A percentile compares a stretch with the other conserved stretches of the same genome.
Evolutionary conservation across 1,140 invertebrate species (phyloP).

Genomic region (Drosophila grimshawi): DNA sequence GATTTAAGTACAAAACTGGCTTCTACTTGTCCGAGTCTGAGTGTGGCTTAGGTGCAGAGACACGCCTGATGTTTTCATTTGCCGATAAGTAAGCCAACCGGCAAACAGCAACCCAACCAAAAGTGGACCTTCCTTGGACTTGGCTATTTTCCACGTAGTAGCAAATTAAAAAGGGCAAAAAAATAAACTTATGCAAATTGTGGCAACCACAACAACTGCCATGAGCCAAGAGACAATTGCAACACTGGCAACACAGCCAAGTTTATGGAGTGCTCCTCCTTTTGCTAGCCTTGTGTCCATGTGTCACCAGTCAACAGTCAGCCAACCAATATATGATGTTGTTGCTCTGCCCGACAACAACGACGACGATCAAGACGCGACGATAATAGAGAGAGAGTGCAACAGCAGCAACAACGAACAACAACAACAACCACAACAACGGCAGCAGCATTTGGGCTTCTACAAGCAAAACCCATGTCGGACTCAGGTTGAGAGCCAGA

Average conservation of each 20-base stretch:
- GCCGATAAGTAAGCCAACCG: conserved; percentile 50
- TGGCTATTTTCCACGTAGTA: conserved; percentile 43
- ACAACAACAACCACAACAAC: conserved; percentile 10
- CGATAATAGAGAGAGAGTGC: conserved; percentile 67
- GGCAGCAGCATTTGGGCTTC: conserved; percentile 6
- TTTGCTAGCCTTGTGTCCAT: conserved; percentile 62
- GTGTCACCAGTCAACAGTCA: conserved; percentile 71
- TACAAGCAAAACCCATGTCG: conserved; percentile 40
- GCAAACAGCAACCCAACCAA: conserved; percentile 13
- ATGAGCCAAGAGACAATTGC: neutral
- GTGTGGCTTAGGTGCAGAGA: neutral
- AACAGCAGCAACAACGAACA: conserved; percentile 6
- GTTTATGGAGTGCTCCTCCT: conserved; percentile 66
- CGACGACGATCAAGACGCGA: conserved; percentile 58
- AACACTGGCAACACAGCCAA: conserved; percentile 38
- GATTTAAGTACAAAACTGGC: too few species aligned
- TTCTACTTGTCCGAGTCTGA: neutral
- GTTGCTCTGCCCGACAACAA: conserved; percentile 51
- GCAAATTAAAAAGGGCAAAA: conserved; percentile 60
- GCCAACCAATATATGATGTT: conserved; percentile 60
- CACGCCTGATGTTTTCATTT: conserved; percentile 72
- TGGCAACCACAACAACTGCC: conserved; percentile 33
- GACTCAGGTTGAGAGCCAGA: conserved; percentile 1
- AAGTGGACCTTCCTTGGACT: conserved; percentile 40
- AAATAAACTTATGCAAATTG: conserved; percentile 39